Percentiles rank a stretch among this genome's conserved stretches.
phyloP scores from a whole-genome alignment of 2,797 vertebrate genomes.

The Scyliorhinus canicula region DNA sequence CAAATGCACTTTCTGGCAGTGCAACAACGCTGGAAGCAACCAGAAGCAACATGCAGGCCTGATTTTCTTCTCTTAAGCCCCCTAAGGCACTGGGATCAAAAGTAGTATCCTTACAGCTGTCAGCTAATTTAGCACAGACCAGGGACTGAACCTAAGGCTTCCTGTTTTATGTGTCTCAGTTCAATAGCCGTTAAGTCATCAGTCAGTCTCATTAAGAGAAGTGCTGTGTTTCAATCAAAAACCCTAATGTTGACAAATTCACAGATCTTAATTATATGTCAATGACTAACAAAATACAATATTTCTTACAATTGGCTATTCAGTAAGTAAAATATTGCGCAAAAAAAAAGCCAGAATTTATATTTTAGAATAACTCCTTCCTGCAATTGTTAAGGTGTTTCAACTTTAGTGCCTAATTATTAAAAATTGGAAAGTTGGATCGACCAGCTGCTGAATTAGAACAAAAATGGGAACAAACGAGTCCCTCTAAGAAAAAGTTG shows the following conservation, averaged over 20 bases:
- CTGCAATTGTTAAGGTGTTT: background rate
- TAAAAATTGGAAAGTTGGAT: background rate
- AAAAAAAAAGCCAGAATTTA: background rate
- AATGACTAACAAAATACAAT: background rate
- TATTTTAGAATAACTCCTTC: background rate
- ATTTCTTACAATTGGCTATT: background rate
- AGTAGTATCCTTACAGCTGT: background rate
- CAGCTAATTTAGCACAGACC: background rate
- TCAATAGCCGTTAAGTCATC: background rate
- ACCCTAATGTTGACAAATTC: constrained; percentile 4
- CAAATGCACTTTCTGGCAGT: background rate
- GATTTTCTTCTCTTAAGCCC: background rate
- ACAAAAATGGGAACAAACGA: background rate
- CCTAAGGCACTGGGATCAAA: background rate
- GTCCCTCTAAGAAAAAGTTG: background rate
- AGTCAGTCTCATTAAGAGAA: background rate
- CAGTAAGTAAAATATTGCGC: background rate
- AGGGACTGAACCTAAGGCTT: background rate
- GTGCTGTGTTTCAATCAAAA: background rate
- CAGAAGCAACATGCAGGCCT: background rate
- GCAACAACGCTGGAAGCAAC: background rate
- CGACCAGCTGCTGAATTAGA: background rate
- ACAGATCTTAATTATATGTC: background rate
- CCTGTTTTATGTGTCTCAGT: background rate
- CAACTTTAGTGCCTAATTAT: background rate